phyloP scores from a whole-genome alignment of 2,797 vertebrate species.

The Enoplosus armatus region DNA sequence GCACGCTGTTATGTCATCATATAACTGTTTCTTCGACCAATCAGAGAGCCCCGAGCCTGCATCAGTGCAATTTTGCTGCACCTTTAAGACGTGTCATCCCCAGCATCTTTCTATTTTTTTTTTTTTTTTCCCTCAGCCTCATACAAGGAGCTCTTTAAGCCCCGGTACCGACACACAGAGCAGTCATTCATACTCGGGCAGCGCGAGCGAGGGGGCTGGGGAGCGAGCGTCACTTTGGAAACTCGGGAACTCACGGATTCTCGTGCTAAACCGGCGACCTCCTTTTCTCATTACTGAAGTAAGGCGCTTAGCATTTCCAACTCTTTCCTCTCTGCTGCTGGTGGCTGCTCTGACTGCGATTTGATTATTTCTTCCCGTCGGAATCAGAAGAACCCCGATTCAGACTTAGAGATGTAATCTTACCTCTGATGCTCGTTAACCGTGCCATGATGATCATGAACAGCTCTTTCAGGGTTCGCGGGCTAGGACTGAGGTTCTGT shows the following conservation, averaged over 20 bases:
- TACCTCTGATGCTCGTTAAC: constrained; percentile 3
- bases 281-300: constrained; percentile 83
- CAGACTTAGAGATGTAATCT: constrained; percentile 18
- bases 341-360: constrained; percentile 36
- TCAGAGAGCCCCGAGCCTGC: constrained; percentile 44
- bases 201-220: constrained; percentile 82
- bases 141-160: constrained; percentile 89
- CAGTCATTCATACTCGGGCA: constrained; percentile 85
- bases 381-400: constrained; percentile 4
- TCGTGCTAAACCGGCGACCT: constrained; percentile 81
- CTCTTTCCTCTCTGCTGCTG: constrained; percentile 62
- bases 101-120: constrained; percentile 44
- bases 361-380: constrained; percentile 2
- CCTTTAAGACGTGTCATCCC: constrained; percentile 82
- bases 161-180: constrained; percentile 84
- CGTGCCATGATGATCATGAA: neutral
- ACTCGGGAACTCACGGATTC: constrained; percentile 82
- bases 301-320: constrained; percentile 78
- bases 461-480: neutral
- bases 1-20: too few species aligned
- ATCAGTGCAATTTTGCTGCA: constrained; percentile 53
- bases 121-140: constrained; percentile 60
- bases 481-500: neutral
- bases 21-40: constrained; percentile 71
- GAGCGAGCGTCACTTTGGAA: constrained; percentile 83